Percentiles rank a stretch among this genome's conserved stretches.
phyloP scores from a whole-genome alignment of 1,140 invertebrate species.

The Lepidotrigona ventralis region DNA sequence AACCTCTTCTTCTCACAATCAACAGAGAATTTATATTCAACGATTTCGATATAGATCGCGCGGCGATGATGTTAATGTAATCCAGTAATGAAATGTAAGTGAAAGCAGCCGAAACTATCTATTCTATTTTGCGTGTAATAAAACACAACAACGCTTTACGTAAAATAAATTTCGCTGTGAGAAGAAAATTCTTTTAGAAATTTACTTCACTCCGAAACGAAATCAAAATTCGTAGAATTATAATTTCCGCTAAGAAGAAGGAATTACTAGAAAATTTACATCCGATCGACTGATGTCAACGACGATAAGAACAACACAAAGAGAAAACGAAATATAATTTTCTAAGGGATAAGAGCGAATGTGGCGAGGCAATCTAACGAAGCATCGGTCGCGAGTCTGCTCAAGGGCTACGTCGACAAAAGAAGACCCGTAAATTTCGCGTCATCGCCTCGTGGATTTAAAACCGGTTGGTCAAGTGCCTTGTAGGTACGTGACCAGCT shows the following conservation, averaged over 20 bases:
- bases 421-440: constrained; percentile 59
- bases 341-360: neutral
- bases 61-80: neutral
- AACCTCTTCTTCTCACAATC: neutral
- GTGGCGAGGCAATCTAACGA: constrained; percentile 39
- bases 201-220: too few relatives aligned
- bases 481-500: constrained; percentile 30
- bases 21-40: neutral
- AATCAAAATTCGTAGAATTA: neutral
- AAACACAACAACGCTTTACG: too few relatives aligned
- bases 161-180: too few relatives aligned
- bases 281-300: neutral
- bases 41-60: neutral
- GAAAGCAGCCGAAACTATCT: neutral
- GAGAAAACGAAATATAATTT: neutral
- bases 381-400: constrained; percentile 36
- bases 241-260: neutral
- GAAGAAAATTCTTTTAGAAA: too few relatives aligned
- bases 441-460: constrained; percentile 64
- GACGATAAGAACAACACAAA: neutral
- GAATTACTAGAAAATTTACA: neutral
- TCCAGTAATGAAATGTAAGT: neutral
- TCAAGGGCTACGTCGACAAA: constrained; percentile 56
- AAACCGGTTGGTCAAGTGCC: constrained; percentile 58
- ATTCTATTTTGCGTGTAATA: neutral